Evolutionary conservation across 1,140 invertebrate genomes (phyloP).

Genomic region (Xylocopa sonorina): DNA sequence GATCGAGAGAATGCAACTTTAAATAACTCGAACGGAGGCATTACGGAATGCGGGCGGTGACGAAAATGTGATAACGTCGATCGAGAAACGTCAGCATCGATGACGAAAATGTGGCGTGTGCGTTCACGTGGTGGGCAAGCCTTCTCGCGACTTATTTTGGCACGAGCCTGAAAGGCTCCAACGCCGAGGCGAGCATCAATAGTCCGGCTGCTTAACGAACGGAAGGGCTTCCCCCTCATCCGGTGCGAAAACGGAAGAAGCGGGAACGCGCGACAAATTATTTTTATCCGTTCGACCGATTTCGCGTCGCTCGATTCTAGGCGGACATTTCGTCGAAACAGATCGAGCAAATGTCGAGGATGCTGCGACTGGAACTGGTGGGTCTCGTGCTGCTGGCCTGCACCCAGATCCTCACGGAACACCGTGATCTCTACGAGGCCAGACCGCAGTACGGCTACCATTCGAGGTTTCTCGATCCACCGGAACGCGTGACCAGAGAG

Average conservation of each 20-base stretch:
- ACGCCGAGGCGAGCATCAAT: too few species aligned
- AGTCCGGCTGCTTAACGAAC: too few species aligned
- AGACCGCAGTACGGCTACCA: slow-evolving; percentile 69
- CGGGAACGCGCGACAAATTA: slow-evolving; percentile 53
- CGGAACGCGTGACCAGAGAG: slow-evolving; percentile 72
- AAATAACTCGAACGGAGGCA: not conserved
- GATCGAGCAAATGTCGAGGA: slow-evolving; percentile 70
- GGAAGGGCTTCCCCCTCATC: slow-evolving; percentile 31
- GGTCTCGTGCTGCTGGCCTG: slow-evolving; percentile 73
- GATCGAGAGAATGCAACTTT: too few species aligned
- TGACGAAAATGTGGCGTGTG: slow-evolving; percentile 46
- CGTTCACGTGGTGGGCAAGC: slow-evolving; percentile 27
- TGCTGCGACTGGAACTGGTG: slow-evolving; percentile 74
- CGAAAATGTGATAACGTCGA: not conserved
- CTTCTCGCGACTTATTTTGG: slow-evolving; percentile 17
- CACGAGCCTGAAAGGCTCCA: not conserved
- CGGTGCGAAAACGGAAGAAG: slow-evolving; percentile 36
- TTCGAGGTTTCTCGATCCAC: slow-evolving; percentile 56
- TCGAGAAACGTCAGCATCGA: too few species aligned
- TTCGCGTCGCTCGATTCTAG: not conserved
- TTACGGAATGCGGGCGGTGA: not conserved
- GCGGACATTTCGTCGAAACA: too few species aligned
- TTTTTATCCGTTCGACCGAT: slow-evolving; percentile 51
- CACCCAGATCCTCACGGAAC: slow-evolving; percentile 75
- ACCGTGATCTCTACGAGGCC: slow-evolving; percentile 69